A percentile compares a stretch with the other conserved stretches of the same genome.
Evolutionary conservation across 1,140 invertebrate genomes (phyloP).

Genomic region (Agrypnia vestita): DNA sequence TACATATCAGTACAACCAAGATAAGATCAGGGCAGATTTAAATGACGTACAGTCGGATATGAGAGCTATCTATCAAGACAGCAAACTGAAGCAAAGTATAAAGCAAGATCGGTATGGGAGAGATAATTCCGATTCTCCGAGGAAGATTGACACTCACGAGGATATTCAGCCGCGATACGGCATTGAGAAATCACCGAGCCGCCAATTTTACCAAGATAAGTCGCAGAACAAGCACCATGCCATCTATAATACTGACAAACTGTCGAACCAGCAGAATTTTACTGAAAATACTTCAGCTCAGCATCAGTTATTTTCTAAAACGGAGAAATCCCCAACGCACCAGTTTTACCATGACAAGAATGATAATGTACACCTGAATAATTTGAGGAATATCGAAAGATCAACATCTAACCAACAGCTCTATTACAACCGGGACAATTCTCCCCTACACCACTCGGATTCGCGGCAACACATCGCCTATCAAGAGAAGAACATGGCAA

Average conservation of each 20-base stretch:
- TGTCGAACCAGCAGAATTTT: constrained; percentile 6
- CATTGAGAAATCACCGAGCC: constrained; percentile 32
- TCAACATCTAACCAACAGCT: constrained; percentile 56
- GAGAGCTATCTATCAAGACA: constrained; percentile 1
- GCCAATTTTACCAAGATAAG: constrained; percentile 25
- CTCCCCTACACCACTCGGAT: constrained; percentile 41
- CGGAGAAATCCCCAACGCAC: constrained; percentile 55
- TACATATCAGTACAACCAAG: not conserved
- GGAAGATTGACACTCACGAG: constrained; percentile 11
- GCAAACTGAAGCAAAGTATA: constrained; percentile 22
- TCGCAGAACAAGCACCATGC: constrained; percentile 16
- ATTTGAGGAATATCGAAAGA: constrained; percentile 49
- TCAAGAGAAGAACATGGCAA: constrained; percentile 49
- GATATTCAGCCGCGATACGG: constrained; percentile 7
- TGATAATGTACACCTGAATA: constrained; percentile 44
- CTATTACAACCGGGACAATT: constrained; percentile 52
- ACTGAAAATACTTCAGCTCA: constrained; percentile 14
- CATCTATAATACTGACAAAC: constrained; percentile 41
- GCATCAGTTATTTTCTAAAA: constrained; percentile 38
- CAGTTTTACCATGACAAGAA: constrained; percentile 48
- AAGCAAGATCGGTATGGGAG: not conserved
- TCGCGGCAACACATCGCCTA: constrained; percentile 21
- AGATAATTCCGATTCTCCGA: not conserved
- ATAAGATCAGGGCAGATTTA: not conserved
- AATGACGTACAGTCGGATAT: not conserved